phyloP scores from a whole-genome alignment of 2,888 invertebrate genomes.

The Minunthozetes semirufus region DNA sequence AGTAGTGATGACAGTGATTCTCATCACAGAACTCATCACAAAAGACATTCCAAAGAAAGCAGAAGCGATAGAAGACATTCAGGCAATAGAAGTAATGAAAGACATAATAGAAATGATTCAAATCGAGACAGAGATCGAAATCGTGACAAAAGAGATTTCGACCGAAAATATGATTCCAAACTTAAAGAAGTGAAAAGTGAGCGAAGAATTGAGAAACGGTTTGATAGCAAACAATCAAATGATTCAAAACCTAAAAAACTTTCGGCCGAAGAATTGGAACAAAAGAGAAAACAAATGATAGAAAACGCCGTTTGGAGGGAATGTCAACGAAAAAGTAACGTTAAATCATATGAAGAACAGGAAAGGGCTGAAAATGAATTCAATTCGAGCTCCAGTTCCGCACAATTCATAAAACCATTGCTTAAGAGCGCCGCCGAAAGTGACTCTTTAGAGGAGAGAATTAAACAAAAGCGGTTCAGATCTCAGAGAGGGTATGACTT shows the following conservation, averaged over 20 bases:
- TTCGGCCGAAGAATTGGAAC: slow-evolving; percentile 59
- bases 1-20: not conserved
- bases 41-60: not conserved
- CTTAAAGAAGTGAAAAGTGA: not conserved
- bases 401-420: slow-evolving; percentile 54
- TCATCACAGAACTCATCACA: not conserved
- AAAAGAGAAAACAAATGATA: slow-evolving; percentile 70
- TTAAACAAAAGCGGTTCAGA: slow-evolving; percentile 79
- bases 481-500: slow-evolving; percentile 72
- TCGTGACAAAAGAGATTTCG: not conserved
- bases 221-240: not conserved
- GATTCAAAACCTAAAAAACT: not conserved
- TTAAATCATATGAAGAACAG: slow-evolving; percentile 49
- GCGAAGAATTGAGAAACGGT: not conserved
- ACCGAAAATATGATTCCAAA: not conserved
- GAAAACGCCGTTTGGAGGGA: slow-evolving; percentile 61
- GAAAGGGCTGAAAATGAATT: slow-evolving; percentile 45
- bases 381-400: not conserved
- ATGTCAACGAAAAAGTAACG: slow-evolving; percentile 49
- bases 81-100: not conserved
- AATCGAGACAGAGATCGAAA: slow-evolving; percentile 22
- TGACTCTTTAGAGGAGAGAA: slow-evolving; percentile 70
- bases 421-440: slow-evolving; percentile 59
- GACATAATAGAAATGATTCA: slow-evolving; percentile 46
- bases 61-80: slow-evolving; percentile 22